Conservation (phyloP, 2,888 invertebrate genomes). For the Drosophila lutescens region DNA sequence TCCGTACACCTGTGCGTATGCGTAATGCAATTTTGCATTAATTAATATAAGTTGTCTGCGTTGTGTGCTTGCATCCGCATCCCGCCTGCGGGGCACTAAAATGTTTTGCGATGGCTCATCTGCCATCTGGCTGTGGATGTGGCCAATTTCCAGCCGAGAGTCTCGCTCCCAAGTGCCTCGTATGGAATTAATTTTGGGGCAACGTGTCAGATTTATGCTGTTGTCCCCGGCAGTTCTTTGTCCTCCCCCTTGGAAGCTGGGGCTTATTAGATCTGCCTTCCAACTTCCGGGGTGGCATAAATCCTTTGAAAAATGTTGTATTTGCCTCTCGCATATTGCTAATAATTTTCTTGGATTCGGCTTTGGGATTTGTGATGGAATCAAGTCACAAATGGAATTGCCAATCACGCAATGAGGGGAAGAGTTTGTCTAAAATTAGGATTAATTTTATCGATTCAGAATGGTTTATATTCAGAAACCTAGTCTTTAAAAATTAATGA, state of each 20-base stretch:
- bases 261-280: slow-evolving; percentile 49
- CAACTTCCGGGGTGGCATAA: slow-evolving; percentile 21
- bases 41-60: slow-evolving; percentile 61
- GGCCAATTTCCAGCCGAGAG: slow-evolving; percentile 23
- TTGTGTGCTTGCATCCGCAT: slow-evolving; percentile 14
- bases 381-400: slow-evolving; percentile 41
- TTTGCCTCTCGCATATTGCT: slow-evolving; percentile 3
- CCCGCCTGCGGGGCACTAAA: slow-evolving; percentile 64
- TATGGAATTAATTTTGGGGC: slow-evolving; percentile 72
- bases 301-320: slow-evolving; percentile 37
- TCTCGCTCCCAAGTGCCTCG: slow-evolving; percentile 42
- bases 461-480: not conserved
- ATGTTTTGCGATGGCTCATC: slow-evolving; percentile 68
- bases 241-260: slow-evolving; percentile 13
- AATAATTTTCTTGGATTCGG: slow-evolving; percentile 20
- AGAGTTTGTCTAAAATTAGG: not conserved
- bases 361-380: slow-evolving; percentile 18
- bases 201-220: slow-evolving; percentile 60
- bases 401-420: slow-evolving; percentile 7
- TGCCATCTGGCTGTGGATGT: slow-evolving; percentile 38
- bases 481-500: no score
- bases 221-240: not conserved
- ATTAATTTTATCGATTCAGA: not conserved
- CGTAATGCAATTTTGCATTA: slow-evolving; percentile 76
- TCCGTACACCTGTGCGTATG: slow-evolving; percentile 70